Percentiles rank a stretch among this genome's conserved stretches.
Evolutionary conservation across 2,113 vertebrate species (phyloP).

Genomic region (Apteryx mantelli): DNA sequence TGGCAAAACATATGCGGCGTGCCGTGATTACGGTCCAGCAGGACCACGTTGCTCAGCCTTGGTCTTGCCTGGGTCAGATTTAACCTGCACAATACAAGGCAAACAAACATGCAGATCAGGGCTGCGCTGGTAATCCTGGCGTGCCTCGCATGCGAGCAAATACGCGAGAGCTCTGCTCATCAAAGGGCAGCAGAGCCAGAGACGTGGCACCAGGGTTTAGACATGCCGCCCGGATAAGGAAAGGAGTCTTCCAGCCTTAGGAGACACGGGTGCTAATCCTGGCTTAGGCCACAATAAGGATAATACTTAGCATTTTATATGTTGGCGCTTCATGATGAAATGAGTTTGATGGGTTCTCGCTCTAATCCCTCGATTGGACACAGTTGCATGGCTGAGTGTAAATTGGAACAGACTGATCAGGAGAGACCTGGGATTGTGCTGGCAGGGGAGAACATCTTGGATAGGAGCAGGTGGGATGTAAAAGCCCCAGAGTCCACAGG

Average conservation of each 20-base stretch:
- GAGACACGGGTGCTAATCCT: not conserved
- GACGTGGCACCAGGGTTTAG: not conserved
- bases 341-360: not conserved
- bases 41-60: not conserved
- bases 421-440: not conserved
- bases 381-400: not conserved
- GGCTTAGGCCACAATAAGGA: not conserved
- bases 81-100: not conserved
- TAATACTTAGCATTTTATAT: not conserved
- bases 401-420: not conserved
- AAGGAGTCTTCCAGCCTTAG: not conserved
- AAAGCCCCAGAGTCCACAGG: not conserved
- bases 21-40: not conserved
- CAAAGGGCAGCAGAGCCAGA: not conserved
- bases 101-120: not conserved
- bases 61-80: not conserved
- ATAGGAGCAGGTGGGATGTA: not conserved
- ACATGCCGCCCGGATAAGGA: accelerated
- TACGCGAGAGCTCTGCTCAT: not conserved
- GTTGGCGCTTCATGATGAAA: not conserved
- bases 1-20: accelerated
- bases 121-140: not conserved
- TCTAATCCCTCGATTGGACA: not conserved
- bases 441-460: not conserved
- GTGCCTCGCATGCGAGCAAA: not conserved